Conservation (phyloP, 1,140 invertebrate species). For the Portunus trituberculatus region DNA sequence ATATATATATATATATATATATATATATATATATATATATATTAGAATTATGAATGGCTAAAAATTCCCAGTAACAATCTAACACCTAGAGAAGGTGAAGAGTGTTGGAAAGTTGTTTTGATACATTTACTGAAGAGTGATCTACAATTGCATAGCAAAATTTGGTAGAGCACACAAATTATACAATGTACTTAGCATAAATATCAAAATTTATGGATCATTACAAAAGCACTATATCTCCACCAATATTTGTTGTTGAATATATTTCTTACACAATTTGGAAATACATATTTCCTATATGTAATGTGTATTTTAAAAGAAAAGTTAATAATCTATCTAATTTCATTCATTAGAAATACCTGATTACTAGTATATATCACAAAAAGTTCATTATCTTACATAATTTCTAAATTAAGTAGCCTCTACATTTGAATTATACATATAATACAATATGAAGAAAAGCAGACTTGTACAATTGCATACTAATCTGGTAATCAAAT, state of each 20-base stretch:
- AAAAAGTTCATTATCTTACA: conserved; percentile 28
- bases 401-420: conserved; percentile 61
- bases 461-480: conserved; percentile 56
- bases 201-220: not conserved
- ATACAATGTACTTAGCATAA: not conserved
- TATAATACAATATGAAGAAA: conserved; percentile 67
- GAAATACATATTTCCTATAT: not conserved
- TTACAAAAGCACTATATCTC: not conserved
- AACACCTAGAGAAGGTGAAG: not conserved
- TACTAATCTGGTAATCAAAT: not conserved
- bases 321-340: not conserved
- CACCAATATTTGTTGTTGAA: not conserved
- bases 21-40: not conserved
- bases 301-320: not conserved
- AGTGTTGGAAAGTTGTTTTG: not conserved
- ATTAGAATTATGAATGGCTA: not conserved
- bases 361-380: not conserved
- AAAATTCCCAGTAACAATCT: not conserved
- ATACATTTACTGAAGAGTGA: not conserved
- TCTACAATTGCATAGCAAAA: not conserved
- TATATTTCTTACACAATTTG: not conserved
- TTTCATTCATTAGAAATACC: not conserved
- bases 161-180: not conserved
- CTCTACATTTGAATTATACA: conserved; percentile 70
- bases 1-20: not conserved